phyloP scores from a whole-genome alignment of 2,888 invertebrate species.

The Choristoneura rosaceana region DNA sequence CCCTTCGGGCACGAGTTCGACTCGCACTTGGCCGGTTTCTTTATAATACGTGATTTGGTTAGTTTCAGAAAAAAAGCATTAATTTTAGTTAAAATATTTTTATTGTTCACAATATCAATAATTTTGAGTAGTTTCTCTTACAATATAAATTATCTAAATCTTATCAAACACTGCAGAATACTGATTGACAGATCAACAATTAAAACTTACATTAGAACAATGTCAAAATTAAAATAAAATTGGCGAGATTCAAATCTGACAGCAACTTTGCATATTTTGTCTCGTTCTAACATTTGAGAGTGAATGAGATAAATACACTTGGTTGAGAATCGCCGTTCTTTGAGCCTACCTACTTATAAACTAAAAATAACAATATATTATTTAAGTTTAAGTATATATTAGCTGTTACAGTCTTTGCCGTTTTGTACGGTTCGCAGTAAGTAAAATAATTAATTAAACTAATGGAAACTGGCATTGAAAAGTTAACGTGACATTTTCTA shows the following conservation, averaged over 20 bases:
- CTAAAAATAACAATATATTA: conserved; percentile 16
- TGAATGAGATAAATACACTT: conserved; percentile 28
- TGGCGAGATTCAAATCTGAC: conserved; percentile 1
- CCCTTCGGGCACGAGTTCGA: no score
- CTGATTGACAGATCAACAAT: conserved; percentile 41
- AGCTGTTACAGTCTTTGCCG: conserved; percentile 29
- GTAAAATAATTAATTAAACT: background rate
- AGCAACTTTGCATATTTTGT: conserved; percentile 7
- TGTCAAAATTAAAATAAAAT: background rate
- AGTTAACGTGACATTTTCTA: background rate
- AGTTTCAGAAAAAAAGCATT: background rate
- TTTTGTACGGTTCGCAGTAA: conserved; percentile 20
- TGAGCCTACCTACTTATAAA: conserved; percentile 13
- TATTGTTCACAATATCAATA: conserved; percentile 37
- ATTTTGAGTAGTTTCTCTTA: conserved; percentile 35
- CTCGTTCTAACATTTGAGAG: conserved; percentile 21
- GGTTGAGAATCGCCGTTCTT: background rate
- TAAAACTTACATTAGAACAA: conserved; percentile 25
- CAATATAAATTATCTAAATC: conserved; percentile 33
- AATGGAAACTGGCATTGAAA: background rate
- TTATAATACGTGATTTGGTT: no score
- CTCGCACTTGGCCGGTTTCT: no score
- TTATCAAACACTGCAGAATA: conserved; percentile 37
- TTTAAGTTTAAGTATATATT: conserved; percentile 15
- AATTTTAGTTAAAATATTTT: conserved; percentile 22